These are phyloP conservation scores for Bemisia tabaci DNA, from an alignment of 1,140 invertebrate species.

Conservation along the genomic window DNA sequence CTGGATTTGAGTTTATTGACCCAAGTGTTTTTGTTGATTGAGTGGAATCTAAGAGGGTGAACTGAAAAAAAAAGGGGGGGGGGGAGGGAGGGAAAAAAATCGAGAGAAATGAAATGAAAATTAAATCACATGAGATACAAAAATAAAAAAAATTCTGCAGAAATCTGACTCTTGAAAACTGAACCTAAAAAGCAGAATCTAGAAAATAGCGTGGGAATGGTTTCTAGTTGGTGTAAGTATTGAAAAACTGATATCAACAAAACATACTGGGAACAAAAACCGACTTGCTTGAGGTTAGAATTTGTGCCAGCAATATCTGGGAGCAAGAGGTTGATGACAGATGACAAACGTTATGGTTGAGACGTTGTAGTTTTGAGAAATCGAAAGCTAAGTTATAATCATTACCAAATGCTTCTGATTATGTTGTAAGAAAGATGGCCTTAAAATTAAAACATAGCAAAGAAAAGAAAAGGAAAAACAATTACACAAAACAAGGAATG, in stretches of 20 bases:
- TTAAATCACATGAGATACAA: too few relatives aligned
- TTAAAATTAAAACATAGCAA: neutral
- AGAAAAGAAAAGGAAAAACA: neutral
- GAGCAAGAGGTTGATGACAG: neutral
- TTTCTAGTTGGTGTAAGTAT: too few relatives aligned
- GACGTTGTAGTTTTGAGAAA: too few relatives aligned
- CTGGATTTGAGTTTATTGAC: too few relatives aligned
- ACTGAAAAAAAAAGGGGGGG: too few relatives aligned
- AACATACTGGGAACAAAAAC: too few relatives aligned
- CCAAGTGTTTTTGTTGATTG: too few relatives aligned
- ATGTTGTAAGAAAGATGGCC: neutral
- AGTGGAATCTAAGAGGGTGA: too few relatives aligned
- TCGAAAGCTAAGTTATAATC: neutral
- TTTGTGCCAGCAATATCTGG: neutral
- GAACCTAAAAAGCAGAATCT: too few relatives aligned
- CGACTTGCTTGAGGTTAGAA: too few relatives aligned
- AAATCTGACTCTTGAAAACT: neutral
- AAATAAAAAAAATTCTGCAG: neutral
- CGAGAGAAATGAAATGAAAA: neutral
- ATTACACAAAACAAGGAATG: neutral
- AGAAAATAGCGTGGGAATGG: too few relatives aligned
- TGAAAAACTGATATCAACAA: too few relatives aligned
- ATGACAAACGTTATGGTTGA: neutral
- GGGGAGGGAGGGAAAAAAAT: neutral
- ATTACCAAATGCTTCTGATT: neutral